Percentiles rank a stretch among this genome's conserved stretches.
Conservation (phyloP, 2,888 invertebrate genomes). For the Eupithecia subfuscata region DNA sequence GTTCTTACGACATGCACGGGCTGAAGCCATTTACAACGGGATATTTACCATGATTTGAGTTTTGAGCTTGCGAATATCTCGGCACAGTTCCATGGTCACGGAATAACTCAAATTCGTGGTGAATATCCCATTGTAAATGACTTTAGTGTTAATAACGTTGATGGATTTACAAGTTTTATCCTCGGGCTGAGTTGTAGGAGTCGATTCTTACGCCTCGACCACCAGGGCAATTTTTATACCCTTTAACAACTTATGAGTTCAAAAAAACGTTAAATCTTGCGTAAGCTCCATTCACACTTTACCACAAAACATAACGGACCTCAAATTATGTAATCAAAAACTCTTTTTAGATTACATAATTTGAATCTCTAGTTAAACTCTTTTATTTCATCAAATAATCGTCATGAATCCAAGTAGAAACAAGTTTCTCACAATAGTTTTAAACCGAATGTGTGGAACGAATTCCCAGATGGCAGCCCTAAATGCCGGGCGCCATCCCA, state of each 20-base stretch:
- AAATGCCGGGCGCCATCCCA: conserved; percentile 36
- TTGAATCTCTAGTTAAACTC: conserved; percentile 7
- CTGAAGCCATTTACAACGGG: too few relatives aligned
- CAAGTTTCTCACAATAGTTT: conserved; percentile 21
- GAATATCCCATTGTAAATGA: too few relatives aligned
- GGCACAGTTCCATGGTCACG: too few relatives aligned
- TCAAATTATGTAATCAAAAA: conserved; percentile 17
- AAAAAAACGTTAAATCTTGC: not conserved
- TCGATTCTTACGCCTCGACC: not conserved
- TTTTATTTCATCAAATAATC: conserved; percentile 21
- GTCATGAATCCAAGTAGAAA: conserved; percentile 15
- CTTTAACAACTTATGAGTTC: not conserved
- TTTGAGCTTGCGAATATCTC: too few relatives aligned
- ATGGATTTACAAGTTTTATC: too few relatives aligned
- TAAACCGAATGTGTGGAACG: conserved; percentile 27
- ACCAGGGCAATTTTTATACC: not conserved
- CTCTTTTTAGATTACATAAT: too few relatives aligned
- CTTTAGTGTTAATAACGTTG: too few relatives aligned
- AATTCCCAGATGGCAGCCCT: conserved; percentile 37
- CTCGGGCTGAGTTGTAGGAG: not conserved
- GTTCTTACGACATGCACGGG: not conserved
- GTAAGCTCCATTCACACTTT: conserved; percentile 12
- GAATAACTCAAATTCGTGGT: too few relatives aligned
- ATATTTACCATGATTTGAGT: too few relatives aligned
- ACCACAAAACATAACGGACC: conserved; percentile 37